These are phyloP conservation scores for Pipistrellus pygmaeus DNA, from an alignment of 2,797 vertebrate species.

Conservation along the genomic window DNA sequence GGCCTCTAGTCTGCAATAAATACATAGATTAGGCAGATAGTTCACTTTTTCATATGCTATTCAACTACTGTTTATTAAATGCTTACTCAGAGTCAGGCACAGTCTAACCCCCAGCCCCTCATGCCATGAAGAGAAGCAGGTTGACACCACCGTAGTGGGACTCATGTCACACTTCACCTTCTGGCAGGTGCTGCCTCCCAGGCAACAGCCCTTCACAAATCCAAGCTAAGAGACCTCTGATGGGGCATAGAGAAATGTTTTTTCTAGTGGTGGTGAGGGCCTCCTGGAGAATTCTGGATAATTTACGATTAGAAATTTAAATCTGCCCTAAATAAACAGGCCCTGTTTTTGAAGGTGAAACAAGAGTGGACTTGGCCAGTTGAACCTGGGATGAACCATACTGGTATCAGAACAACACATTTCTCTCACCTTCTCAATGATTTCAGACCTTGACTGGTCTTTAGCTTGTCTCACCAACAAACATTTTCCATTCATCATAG, in stretches of 20 bases:
- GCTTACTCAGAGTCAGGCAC: background rate
- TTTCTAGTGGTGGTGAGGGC: background rate
- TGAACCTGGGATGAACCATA: too few relatives aligned
- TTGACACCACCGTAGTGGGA: background rate
- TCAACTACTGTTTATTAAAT: background rate
- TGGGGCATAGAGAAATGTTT: background rate
- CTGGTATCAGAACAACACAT: background rate
- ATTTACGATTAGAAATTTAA: background rate
- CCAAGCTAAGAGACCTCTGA: background rate
- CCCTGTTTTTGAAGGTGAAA: background rate
- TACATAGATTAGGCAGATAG: background rate
- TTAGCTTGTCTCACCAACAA: background rate
- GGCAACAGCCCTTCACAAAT: background rate
- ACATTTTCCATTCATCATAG: background rate
- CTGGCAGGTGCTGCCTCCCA: background rate
- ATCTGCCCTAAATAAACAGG: background rate
- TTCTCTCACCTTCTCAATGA: background rate
- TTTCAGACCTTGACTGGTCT: background rate
- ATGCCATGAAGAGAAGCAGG: background rate
- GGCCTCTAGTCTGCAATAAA: background rate
- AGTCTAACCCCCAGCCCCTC: background rate
- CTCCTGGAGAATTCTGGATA: background rate
- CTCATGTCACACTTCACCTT: background rate
- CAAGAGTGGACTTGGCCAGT: too few relatives aligned
- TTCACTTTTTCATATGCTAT: background rate